Percentiles rank a stretch among this genome's conserved stretches.
Evolutionary conservation across 2,113 vertebrate species (phyloP).

Genomic region (Xiphophorus maculatus): DNA sequence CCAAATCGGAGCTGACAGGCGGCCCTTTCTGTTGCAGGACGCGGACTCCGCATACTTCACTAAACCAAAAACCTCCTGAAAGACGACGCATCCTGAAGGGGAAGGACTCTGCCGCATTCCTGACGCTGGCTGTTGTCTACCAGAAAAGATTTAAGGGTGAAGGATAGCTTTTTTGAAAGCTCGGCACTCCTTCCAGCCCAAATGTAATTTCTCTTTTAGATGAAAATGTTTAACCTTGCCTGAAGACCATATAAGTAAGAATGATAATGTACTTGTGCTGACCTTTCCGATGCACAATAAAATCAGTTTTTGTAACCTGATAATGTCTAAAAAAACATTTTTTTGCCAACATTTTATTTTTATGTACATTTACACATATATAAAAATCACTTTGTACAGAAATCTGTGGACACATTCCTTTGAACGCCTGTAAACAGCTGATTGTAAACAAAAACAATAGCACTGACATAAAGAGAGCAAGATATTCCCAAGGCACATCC

Average conservation of each 20-base stretch:
- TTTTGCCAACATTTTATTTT: conserved; percentile 72
- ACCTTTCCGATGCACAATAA: conserved; percentile 20
- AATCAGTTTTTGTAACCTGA: neutral
- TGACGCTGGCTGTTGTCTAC: conserved; percentile 10
- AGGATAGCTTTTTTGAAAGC: conserved; percentile 24
- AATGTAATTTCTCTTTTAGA: conserved; percentile 2
- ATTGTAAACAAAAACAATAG: conserved; percentile 73
- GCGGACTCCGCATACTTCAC: conserved; percentile 87
- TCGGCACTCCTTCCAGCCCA: conserved; percentile 3
- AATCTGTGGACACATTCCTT: conserved; percentile 61
- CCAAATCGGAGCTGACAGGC: conserved; percentile 1
- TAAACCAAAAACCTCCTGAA: conserved; percentile 73
- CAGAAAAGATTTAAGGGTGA: conserved; percentile 14
- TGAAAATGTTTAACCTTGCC: conserved; percentile 6
- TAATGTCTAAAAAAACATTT: neutral
- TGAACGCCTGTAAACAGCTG: conserved; percentile 72
- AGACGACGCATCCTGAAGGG: conserved; percentile 13
- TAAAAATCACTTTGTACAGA: conserved; percentile 73
- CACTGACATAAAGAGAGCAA: conserved; percentile 63
- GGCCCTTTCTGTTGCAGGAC: conserved; percentile 78
- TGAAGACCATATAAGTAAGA: neutral
- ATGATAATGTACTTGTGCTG: neutral
- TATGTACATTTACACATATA: conserved; percentile 74
- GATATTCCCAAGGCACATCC: conserved; percentile 76
- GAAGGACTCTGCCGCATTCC: conserved; percentile 15